These are phyloP conservation scores for Vanessa cardui DNA, from an alignment of 2,888 invertebrate species.

Conservation along the genomic window DNA sequence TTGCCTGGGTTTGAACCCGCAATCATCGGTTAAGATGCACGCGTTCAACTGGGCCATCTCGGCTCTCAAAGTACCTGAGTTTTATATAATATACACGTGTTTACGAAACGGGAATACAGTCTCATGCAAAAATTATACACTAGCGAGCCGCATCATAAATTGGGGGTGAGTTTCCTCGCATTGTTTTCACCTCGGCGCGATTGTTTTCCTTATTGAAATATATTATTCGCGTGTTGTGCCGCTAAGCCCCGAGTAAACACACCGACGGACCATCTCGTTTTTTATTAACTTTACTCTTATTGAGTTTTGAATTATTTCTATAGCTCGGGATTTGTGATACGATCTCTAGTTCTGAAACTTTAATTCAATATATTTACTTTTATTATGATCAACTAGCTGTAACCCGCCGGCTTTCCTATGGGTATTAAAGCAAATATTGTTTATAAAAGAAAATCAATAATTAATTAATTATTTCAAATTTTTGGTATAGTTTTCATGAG, in stretches of 20 bases:
- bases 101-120: neutral
- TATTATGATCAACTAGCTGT: too few relatives aligned
- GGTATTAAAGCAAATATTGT: too few relatives aligned
- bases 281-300: neutral
- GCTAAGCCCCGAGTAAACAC: constrained; percentile 21
- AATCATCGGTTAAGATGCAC: too few relatives aligned
- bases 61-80: too few relatives aligned
- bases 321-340: neutral
- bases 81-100: neutral
- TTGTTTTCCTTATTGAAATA: constrained; percentile 58
- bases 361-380: too few relatives aligned
- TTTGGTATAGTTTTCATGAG: too few relatives aligned
- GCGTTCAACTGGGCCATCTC: too few relatives aligned
- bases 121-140: constrained; percentile 40
- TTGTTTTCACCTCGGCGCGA: constrained; percentile 40
- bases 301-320: neutral
- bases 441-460: too few relatives aligned
- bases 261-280: neutral
- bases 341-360: too few relatives aligned
- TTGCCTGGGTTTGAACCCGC: too few relatives aligned
- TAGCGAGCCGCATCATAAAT: constrained; percentile 49
- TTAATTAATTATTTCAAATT: too few relatives aligned
- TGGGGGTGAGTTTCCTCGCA: constrained; percentile 39
- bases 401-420: too few relatives aligned
- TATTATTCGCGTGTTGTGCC: constrained; percentile 44